Conservation (phyloP, 2,797 vertebrate genomes). For the Sebastes minor region DNA sequence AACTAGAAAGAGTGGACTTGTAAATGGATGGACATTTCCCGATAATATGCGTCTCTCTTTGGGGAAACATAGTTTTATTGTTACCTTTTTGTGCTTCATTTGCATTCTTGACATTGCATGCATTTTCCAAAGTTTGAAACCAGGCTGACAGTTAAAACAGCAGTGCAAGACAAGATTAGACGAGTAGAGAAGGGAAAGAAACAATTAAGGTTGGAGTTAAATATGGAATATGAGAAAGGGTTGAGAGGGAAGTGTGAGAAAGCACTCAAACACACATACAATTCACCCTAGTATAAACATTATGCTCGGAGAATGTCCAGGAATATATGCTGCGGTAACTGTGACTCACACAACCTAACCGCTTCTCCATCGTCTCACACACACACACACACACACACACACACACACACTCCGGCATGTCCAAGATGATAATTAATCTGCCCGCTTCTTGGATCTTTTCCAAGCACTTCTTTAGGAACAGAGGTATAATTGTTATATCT, state of each 20-base stretch:
- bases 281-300: constrained; percentile 74
- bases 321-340: constrained; percentile 75
- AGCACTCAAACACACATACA: constrained; percentile 21
- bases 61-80: background rate
- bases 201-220: constrained; percentile 27
- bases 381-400: constrained; percentile 26
- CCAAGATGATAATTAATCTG: constrained; percentile 69
- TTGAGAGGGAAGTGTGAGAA: constrained; percentile 35
- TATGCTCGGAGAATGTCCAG: constrained; percentile 71
- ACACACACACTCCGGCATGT: constrained; percentile 18
- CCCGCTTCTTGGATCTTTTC: constrained; percentile 57
- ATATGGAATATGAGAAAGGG: constrained; percentile 30
- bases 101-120: background rate
- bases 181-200: constrained; percentile 7
- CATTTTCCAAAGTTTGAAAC: background rate
- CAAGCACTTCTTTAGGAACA: constrained; percentile 59
- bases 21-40: background rate
- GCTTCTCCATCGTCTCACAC: constrained; percentile 45
- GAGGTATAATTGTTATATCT: constrained; percentile 59
- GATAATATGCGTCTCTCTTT: background rate
- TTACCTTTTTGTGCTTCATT: background rate
- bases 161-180: background rate
- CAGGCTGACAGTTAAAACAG: background rate
- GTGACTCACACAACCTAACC: constrained; percentile 76
- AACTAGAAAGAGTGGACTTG: too few relatives aligned